These are phyloP conservation scores for Euclidia mi DNA, from an alignment of 2,888 invertebrate species.

Conservation along the genomic window DNA sequence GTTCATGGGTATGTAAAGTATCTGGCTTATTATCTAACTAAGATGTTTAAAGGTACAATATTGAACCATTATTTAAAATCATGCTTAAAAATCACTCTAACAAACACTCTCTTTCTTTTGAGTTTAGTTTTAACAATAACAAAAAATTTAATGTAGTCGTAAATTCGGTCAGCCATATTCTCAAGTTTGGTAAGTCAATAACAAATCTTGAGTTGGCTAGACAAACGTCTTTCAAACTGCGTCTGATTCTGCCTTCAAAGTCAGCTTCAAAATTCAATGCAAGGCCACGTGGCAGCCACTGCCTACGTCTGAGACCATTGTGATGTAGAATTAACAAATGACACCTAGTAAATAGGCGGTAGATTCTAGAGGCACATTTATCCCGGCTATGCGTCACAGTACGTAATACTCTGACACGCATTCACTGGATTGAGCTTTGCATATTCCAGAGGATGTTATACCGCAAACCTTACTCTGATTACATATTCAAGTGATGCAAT, in stretches of 20 bases:
- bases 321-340: constrained; percentile 30
- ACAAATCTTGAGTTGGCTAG: background rate
- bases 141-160: too few species aligned
- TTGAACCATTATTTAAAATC: too few species aligned
- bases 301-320: background rate
- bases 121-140: too few species aligned
- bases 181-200: background rate
- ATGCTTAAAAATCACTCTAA: too few species aligned
- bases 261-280: background rate
- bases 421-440: constrained; percentile 75
- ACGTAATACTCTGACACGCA: constrained; percentile 65
- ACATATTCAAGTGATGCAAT: constrained; percentile 72
- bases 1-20: too few species aligned
- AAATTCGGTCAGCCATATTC: too few species aligned
- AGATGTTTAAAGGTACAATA: too few species aligned
- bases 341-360: constrained; percentile 33
- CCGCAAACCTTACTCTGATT: constrained; percentile 60
- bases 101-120: too few species aligned
- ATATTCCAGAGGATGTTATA: constrained; percentile 66
- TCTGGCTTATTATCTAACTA: too few species aligned
- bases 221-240: background rate
- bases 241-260: background rate
- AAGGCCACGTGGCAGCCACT: background rate
- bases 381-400: constrained; percentile 46
- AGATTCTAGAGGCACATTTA: constrained; percentile 48